Evolutionary conservation across 2,797 vertebrate genomes (phyloP).

Genomic region (Telmatherina bonti): DNA sequence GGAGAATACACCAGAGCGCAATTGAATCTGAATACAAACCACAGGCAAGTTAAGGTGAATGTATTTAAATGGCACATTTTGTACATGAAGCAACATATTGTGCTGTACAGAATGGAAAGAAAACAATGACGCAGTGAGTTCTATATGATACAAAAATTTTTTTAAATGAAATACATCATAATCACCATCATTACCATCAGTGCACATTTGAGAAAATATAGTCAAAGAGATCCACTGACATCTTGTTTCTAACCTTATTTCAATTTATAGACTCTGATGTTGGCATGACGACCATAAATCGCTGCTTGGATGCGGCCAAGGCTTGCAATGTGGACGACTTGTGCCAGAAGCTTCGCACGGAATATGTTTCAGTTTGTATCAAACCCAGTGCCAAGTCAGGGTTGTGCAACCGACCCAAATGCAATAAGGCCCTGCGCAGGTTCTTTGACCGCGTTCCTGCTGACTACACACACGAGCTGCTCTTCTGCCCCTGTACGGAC

Average conservation of each 20-base stretch:
- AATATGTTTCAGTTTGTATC: slow-evolving; percentile 94
- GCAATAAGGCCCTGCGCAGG: slow-evolving; percentile 93
- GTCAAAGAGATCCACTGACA: slow-evolving; percentile 1
- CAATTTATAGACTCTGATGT: slow-evolving; percentile 86
- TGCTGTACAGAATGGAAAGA: too few species aligned
- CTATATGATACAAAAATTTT: too few species aligned
- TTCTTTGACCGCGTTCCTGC: slow-evolving; percentile 95
- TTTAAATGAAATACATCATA: neutral
- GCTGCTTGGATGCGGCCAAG: slow-evolving; percentile 95
- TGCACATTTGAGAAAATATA: too few species aligned
- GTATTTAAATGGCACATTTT: too few species aligned
- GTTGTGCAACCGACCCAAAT: slow-evolving; percentile 89
- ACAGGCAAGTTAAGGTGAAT: too few species aligned
- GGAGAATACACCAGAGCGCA: slow-evolving; percentile 12
- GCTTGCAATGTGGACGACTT: slow-evolving; percentile 94
- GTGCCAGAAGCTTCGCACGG: slow-evolving; percentile 92
- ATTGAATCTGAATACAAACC: neutral
- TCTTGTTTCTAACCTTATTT: slow-evolving; percentile 40
- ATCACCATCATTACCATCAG: neutral
- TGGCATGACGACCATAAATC: slow-evolving; percentile 88
- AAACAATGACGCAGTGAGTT: too few species aligned
- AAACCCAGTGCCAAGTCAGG: slow-evolving; percentile 85
- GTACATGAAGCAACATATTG: too few species aligned
- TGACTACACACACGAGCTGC: slow-evolving; percentile 93
- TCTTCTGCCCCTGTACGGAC: slow-evolving; percentile 95